phyloP scores from a whole-genome alignment of 2,888 invertebrate species.

The Suillia variegata region DNA sequence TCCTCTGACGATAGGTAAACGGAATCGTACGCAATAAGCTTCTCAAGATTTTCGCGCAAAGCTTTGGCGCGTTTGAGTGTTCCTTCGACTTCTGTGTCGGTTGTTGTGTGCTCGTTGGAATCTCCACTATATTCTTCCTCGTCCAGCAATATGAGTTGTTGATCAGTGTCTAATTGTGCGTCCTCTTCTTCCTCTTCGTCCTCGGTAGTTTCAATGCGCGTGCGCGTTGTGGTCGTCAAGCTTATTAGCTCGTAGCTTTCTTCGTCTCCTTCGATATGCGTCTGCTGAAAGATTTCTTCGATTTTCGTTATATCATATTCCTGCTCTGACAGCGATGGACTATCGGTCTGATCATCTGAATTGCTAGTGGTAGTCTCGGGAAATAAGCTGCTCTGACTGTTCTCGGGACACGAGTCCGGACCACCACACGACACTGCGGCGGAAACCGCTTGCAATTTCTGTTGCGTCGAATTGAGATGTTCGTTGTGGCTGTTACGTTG shows the following conservation, averaged over 20 bases:
- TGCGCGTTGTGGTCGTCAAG: slow-evolving; percentile 49
- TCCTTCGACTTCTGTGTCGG: slow-evolving; percentile 27
- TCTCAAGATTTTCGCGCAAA: slow-evolving; percentile 42
- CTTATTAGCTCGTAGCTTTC: slow-evolving; percentile 55
- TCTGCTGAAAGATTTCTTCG: slow-evolving; percentile 51
- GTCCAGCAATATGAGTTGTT: neutral
- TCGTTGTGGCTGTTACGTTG: slow-evolving; percentile 37
- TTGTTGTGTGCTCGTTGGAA: slow-evolving; percentile 22
- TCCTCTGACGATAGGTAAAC: slow-evolving; percentile 61
- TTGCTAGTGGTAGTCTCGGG: slow-evolving; percentile 59
- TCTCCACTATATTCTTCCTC: slow-evolving; percentile 13
- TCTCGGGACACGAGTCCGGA: slow-evolving; percentile 55
- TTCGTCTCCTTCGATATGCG: slow-evolving; percentile 33
- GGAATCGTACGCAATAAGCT: slow-evolving; percentile 60
- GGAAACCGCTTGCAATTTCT: slow-evolving; percentile 31
- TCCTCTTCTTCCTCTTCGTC: slow-evolving; percentile 35
- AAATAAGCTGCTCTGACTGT: slow-evolving; percentile 57
- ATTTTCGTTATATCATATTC: slow-evolving; percentile 56
- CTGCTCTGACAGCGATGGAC: slow-evolving; percentile 54
- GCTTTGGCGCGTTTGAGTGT: slow-evolving; percentile 40
- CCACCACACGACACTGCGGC: slow-evolving; percentile 18
- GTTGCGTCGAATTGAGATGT: slow-evolving; percentile 18
- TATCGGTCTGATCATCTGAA: slow-evolving; percentile 59
- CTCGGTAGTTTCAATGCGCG: slow-evolving; percentile 47
- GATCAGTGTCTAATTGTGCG: neutral